phyloP scores from a whole-genome alignment of 2,113 vertebrate genomes.

The Diphyllodes magnificus region DNA sequence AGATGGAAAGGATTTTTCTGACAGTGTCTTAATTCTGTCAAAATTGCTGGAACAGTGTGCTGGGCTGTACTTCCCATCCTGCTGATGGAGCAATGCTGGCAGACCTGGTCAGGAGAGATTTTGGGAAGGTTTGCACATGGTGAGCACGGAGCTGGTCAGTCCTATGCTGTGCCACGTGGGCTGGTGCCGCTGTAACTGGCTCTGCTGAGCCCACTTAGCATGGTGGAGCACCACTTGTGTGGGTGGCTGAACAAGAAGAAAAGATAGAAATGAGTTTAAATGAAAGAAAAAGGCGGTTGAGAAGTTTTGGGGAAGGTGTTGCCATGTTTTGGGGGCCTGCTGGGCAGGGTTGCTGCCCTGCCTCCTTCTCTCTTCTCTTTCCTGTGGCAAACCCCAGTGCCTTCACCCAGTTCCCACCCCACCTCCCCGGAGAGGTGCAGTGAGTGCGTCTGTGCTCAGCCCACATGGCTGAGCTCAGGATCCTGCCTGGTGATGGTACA shows the following conservation, averaged over 20 bases:
- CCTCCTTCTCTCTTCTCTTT: neutral
- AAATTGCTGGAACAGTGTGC: neutral
- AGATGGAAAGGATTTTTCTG: neutral
- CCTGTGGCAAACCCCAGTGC: neutral
- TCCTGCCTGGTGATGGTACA: neutral
- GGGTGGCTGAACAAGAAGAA: neutral
- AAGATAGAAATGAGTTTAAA: neutral
- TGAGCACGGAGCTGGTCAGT: neutral
- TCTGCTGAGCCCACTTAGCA: neutral
- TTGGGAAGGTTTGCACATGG: neutral
- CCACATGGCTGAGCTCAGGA: neutral
- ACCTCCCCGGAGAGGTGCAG: neutral
- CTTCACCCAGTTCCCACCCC: neutral
- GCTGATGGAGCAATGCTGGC: neutral
- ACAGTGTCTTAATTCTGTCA: neutral
- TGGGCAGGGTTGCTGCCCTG: neutral
- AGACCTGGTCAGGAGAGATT: neutral
- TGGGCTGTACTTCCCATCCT: neutral
- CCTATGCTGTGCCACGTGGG: accelerated
- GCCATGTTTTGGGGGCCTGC: neutral
- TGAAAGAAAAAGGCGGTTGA: neutral
- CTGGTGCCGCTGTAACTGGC: neutral
- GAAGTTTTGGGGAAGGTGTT: neutral
- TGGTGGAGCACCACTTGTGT: neutral
- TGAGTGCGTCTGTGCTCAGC: neutral